phyloP scores from a whole-genome alignment of 2,113 vertebrate genomes.

The Tichodroma muraria region DNA sequence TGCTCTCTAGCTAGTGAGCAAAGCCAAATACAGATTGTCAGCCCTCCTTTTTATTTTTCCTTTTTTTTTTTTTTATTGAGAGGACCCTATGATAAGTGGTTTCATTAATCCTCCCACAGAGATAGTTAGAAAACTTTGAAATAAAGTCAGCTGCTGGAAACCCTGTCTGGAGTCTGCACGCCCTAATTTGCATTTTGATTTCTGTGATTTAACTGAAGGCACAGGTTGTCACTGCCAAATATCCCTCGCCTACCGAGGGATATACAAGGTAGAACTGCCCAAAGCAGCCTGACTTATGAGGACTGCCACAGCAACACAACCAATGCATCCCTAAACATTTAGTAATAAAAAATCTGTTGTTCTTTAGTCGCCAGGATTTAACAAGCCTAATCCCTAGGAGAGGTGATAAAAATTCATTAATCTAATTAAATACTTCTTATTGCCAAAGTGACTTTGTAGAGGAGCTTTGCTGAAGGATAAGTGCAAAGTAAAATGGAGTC shows the following conservation, averaged over 20 bases:
- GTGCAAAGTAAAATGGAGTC: slow-evolving; percentile 95
- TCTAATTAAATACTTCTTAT: slow-evolving; percentile 99
- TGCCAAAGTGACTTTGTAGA: slow-evolving; percentile 95
- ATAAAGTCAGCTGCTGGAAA: slow-evolving; percentile 66
- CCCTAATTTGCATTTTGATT: slow-evolving; percentile 80
- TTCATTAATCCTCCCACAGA: slow-evolving; percentile 31
- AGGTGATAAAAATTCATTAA: slow-evolving; percentile 97
- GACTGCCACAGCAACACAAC: slow-evolving; percentile 60
- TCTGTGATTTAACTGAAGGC: slow-evolving; percentile 79
- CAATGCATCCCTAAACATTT: slow-evolving; percentile 76
- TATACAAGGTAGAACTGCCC: slow-evolving; percentile 79
- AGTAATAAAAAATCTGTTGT: slow-evolving; percentile 95
- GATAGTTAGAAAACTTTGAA: slow-evolving; percentile 59
- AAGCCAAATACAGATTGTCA: not conserved
- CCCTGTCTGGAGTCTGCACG: slow-evolving; percentile 47
- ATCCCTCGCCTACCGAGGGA: slow-evolving; percentile 66
- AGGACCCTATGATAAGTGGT: not conserved
- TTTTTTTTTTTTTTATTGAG: not conserved
- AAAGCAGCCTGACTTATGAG: slow-evolving; percentile 78
- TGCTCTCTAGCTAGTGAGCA: not conserved
- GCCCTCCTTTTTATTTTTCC: not conserved
- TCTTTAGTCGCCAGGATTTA: slow-evolving; percentile 91
- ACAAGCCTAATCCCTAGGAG: slow-evolving; percentile 89
- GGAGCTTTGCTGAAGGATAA: slow-evolving; percentile 98
- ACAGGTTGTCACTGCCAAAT: slow-evolving; percentile 82